These are phyloP conservation scores for Spisula subtruncata DNA, from an alignment of 2,888 invertebrate genomes.

Conservation along the genomic window DNA sequence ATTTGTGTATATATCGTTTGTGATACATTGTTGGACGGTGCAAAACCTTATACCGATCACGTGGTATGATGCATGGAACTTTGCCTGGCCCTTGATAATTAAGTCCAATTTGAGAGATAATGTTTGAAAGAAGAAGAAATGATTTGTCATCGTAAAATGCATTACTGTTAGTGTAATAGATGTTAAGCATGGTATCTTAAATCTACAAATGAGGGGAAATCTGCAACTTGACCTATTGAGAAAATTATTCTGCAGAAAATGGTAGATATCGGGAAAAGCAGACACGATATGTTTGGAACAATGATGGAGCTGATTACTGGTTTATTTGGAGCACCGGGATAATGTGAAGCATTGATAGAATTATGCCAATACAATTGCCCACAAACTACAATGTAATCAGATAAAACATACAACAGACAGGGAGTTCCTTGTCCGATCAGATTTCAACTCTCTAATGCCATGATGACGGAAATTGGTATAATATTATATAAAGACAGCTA, in stretches of 20 bases:
- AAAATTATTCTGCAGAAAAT: too few relatives aligned
- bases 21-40: too few relatives aligned
- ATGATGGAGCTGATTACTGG: too few relatives aligned
- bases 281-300: too few relatives aligned
- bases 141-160: neutral
- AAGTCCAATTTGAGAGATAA: neutral
- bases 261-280: too few relatives aligned
- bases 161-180: neutral
- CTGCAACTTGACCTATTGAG: too few relatives aligned
- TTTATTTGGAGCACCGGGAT: neutral
- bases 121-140: neutral
- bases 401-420: conserved; percentile 2
- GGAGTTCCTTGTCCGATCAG: neutral
- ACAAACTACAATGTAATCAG: neutral
- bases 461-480: neutral
- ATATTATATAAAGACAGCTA: neutral
- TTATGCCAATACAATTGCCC: neutral
- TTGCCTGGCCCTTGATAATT: neutral
- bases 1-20: too few relatives aligned
- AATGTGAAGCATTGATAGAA: neutral
- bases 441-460: neutral
- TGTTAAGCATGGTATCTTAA: neutral
- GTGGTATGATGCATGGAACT: neutral
- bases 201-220: neutral
- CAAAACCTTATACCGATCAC: too few relatives aligned